Conservation (phyloP, 2,888 invertebrate genomes). For the Microchrysa polita region DNA sequence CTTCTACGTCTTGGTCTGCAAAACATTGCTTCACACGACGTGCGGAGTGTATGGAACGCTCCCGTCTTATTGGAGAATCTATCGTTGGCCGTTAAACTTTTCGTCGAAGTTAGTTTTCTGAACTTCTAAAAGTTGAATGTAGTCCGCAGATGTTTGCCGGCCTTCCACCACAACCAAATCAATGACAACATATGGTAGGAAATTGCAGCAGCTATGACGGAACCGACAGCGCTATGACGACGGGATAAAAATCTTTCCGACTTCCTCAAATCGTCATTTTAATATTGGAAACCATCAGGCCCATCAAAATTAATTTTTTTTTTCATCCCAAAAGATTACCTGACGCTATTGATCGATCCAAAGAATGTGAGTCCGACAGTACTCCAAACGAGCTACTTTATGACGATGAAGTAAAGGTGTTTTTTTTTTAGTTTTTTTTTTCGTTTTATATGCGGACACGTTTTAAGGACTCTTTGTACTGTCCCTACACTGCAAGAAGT, state of each 20-base stretch:
- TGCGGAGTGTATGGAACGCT: not conserved
- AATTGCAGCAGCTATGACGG: not conserved
- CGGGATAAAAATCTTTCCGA: not conserved
- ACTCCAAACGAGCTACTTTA: not conserved
- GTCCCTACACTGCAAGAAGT: slow-evolving; percentile 25
- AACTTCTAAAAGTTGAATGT: slow-evolving; percentile 1
- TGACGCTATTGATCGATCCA: not conserved
- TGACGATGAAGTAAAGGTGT: no score
- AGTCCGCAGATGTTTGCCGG: not conserved
- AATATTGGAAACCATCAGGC: slow-evolving; percentile 2
- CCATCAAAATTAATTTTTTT: not conserved
- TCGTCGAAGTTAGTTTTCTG: slow-evolving; percentile 1
- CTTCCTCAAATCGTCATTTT: not conserved
- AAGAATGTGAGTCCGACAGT: not conserved
- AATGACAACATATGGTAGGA: not conserved
- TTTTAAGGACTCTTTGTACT: not conserved
- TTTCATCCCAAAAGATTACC: not conserved
- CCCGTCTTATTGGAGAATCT: not conserved
- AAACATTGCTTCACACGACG: not conserved
- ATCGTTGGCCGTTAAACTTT: slow-evolving; percentile 2
- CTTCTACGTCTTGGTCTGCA: not conserved
- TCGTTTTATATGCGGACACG: not conserved
- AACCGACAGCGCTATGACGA: not conserved
- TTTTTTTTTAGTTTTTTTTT: no score
- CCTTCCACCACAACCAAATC: not conserved